phyloP scores from a whole-genome alignment of 2,113 vertebrate species.

The Argyrosomus japonicus region DNA sequence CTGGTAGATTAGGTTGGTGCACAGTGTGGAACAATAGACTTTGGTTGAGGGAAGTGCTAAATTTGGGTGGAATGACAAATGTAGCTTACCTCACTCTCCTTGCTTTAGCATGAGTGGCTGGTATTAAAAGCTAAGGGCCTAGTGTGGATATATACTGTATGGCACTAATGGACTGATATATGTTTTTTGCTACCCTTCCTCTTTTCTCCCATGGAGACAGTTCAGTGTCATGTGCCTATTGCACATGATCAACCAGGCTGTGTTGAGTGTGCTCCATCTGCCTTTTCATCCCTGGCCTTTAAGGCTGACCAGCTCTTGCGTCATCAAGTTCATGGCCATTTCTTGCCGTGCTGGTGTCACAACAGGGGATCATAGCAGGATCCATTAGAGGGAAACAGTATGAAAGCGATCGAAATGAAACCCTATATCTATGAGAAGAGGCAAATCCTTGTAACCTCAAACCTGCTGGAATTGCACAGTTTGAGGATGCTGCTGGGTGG shows the following conservation, averaged over 20 bases:
- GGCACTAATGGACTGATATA: neutral
- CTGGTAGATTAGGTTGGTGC: neutral
- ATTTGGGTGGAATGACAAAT: constrained; percentile 1
- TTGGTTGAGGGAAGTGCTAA: neutral
- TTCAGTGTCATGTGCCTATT: neutral
- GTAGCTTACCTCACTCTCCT: neutral
- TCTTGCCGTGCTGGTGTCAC: constrained; percentile 29
- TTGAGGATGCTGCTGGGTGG: neutral
- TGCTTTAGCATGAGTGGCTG: neutral
- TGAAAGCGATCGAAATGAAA: constrained; percentile 23
- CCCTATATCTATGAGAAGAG: neutral
- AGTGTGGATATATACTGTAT: neutral
- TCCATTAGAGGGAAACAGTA: constrained; percentile 20
- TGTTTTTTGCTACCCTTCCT: neutral
- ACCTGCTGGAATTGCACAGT: constrained; percentile 11
- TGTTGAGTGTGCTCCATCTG: constrained; percentile 3
- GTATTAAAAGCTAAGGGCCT: constrained; percentile 6
- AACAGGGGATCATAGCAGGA: constrained; percentile 8
- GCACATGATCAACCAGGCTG: constrained; percentile 5
- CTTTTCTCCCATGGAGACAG: neutral
- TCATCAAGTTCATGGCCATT: constrained; percentile 28
- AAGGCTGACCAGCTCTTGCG: constrained; percentile 24
- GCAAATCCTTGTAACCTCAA: constrained; percentile 9
- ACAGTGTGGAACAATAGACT: neutral
- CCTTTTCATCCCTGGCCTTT: constrained; percentile 33